Percentiles rank a stretch among this genome's conserved stretches.
These are phyloP conservation scores for Pseudolaguvia tuberculata DNA, from an alignment of 2,113 vertebrate genomes.

Conservation along the genomic window DNA sequence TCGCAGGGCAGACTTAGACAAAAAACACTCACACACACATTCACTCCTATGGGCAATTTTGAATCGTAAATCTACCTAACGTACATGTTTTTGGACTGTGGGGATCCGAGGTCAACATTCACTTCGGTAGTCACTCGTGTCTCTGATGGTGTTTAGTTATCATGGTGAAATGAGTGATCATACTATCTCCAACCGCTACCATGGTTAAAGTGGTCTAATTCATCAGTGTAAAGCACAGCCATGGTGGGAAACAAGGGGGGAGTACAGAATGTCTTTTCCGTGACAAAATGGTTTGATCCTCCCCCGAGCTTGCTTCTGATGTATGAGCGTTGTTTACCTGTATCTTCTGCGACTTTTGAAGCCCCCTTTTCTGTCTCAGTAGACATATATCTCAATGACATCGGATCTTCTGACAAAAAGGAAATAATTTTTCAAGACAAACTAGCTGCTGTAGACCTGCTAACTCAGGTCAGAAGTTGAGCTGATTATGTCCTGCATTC, in stretches of 20 bases:
- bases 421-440: slow-evolving; percentile 28
- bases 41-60: too few species aligned
- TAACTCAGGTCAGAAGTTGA: background rate
- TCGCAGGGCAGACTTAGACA: too few species aligned
- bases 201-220: slow-evolving; percentile 57
- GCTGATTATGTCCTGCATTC: background rate
- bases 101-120: slow-evolving; percentile 54
- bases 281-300: slow-evolving; percentile 46
- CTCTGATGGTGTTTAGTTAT: slow-evolving; percentile 55
- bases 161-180: slow-evolving; percentile 68
- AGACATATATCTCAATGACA: slow-evolving; percentile 34
- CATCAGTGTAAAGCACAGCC: slow-evolving; percentile 49
- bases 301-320: slow-evolving; percentile 39
- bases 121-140: slow-evolving; percentile 37
- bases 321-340: slow-evolving; percentile 40
- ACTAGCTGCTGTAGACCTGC: slow-evolving; percentile 22
- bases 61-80: too few species aligned
- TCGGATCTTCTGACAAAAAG: slow-evolving; percentile 14
- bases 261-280: slow-evolving; percentile 41
- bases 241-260: slow-evolving; percentile 39
- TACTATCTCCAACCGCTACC: slow-evolving; percentile 52
- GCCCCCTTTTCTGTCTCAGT: slow-evolving; percentile 15
- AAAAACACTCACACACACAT: too few species aligned
- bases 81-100: too few species aligned
- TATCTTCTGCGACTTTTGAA: slow-evolving; percentile 34